phyloP scores from a whole-genome alignment of 2,797 vertebrate species.

The Eulemur albifrons region DNA sequence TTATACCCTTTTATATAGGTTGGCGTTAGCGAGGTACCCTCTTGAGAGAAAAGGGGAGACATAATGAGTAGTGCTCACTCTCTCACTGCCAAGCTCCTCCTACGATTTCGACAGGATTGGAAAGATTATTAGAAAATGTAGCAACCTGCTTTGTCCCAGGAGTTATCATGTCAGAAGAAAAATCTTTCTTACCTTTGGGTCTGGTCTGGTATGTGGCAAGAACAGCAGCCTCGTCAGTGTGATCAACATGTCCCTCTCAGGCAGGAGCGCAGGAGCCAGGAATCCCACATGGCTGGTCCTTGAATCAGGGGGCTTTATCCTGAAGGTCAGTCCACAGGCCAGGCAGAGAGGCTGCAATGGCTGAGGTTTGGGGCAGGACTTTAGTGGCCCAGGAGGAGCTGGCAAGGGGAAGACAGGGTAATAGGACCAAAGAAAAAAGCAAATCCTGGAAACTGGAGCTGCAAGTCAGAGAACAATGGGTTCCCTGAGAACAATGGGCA shows the following conservation, averaged over 20 bases:
- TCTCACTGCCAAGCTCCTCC: not conserved
- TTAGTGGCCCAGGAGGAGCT: not conserved
- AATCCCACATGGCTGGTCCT: not conserved
- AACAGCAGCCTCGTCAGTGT: not conserved
- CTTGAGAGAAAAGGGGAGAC: not conserved
- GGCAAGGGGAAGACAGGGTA: not conserved
- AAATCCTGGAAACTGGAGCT: not conserved
- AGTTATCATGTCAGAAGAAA: not conserved
- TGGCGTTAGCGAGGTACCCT: not conserved
- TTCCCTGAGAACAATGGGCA: no score
- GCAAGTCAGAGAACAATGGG: not conserved
- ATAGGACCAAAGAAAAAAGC: not conserved
- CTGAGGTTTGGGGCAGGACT: not conserved
- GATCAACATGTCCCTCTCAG: not conserved
- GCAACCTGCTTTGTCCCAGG: not conserved
- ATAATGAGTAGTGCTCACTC: not conserved
- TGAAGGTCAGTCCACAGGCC: not conserved
- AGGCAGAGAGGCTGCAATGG: not conserved
- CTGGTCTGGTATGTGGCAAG: not conserved
- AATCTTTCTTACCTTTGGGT: not conserved
- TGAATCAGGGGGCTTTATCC: not conserved
- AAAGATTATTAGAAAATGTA: not conserved
- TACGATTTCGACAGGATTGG: not conserved
- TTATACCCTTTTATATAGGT: constrained; percentile 42
- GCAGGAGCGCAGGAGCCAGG: not conserved